These are phyloP conservation scores for Elgaria multicarinata DNA, from an alignment of 2,113 vertebrate species.

Conservation along the genomic window DNA sequence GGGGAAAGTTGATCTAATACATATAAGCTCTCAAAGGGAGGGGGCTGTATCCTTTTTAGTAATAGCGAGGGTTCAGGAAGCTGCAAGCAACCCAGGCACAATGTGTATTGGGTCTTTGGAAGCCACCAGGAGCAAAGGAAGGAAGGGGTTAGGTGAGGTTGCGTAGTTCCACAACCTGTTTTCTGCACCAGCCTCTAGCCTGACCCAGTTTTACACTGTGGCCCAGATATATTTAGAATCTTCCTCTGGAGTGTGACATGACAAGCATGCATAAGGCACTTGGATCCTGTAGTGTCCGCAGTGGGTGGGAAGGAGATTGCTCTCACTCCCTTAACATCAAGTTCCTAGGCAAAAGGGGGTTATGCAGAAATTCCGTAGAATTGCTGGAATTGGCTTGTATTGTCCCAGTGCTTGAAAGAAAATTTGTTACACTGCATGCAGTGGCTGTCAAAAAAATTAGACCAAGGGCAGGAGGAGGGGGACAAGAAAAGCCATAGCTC, in stretches of 20 bases:
- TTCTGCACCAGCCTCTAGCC: conserved; percentile 12
- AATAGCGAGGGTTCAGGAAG: neutral
- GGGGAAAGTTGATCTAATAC: neutral
- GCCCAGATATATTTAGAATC: conserved; percentile 45
- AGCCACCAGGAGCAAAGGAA: neutral
- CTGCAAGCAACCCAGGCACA: neutral
- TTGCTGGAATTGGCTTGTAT: neutral
- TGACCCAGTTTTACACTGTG: conserved; percentile 36
- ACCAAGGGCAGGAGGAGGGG: too few species aligned
- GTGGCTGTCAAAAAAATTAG: neutral
- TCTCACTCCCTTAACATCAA: neutral
- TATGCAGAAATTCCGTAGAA: neutral
- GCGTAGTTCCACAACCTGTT: conserved; percentile 1
- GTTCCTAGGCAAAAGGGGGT: neutral
- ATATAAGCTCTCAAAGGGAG: neutral
- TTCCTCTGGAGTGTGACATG: neutral
- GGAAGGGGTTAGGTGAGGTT: conserved; percentile 25
- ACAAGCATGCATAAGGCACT: neutral
- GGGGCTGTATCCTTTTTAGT: neutral
- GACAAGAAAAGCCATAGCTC: neutral
- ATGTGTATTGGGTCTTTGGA: neutral
- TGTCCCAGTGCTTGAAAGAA: neutral
- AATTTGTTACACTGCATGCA: neutral
- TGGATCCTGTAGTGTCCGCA: neutral
- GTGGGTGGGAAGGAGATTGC: neutral